Evolutionary conservation across 2,113 vertebrate species (phyloP), one percentile per base, ranked within the genome.

Genomic region (Cryptotis parvus): DNA sequence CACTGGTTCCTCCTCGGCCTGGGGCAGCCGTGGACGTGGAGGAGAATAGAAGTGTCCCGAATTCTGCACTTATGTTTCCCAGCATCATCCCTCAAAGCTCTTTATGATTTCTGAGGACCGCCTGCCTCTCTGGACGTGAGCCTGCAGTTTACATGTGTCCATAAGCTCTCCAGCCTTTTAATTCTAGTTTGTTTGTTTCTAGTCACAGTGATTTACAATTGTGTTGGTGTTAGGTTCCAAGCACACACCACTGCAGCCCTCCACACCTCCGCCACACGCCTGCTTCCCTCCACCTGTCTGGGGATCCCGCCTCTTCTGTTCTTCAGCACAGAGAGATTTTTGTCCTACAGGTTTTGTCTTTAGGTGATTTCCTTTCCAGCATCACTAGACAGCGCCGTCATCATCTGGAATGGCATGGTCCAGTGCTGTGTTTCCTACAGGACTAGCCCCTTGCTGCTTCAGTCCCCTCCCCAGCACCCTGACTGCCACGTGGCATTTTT

Each of bases 341-440:
- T 86, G 29, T 69, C 74, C 76, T 84, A 66, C n/a, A 24, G 55
- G 55, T 58, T 58, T 22, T 58, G 69, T 70, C 41, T 75, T 76
- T 39, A 89, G 33, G 39, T 52, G 18, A 31, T 58, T 80, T 77
- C 35, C 39, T 89, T 84, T 45, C 24, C 9, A 76, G 18, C 35
- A 6, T 15, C 29, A 8, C 20, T 79, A 58, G 58, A 43, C 15
- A 35, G 85, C 31, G 41, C 55, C 39, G n/a, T 68, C 27, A 0
- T 75, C 35, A 88, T 70, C 61, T 52, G 88, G 49, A 94, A 68
- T 61, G n/a, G n/a, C n/a, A n/a, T n/a, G n/a, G n/a, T n/a, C n/a
- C n/a, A n/a, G 49, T 88, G 26, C 55, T 87, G 0, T 84, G 81
- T 35, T 86, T 93, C 75, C 52, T 29, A 69, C 58, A 37, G 79